Base-by-base conservation (phyloP, 2,113 vertebrate species). In the Thomomys bottae region DNA sequence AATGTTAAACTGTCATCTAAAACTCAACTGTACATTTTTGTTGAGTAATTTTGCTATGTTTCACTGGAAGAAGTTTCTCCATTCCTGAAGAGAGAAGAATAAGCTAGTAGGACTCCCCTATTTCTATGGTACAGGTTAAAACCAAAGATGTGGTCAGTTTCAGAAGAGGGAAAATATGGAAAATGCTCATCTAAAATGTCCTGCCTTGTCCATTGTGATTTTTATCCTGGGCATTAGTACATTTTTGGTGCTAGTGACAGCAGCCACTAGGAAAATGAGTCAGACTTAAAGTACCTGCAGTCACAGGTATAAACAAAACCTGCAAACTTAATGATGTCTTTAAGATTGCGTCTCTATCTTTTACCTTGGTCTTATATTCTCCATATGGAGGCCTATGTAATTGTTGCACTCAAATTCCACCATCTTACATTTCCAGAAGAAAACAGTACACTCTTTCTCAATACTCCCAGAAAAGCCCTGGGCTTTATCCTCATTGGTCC, bases 71-170 rank as follows among this genome's bases (percentile, higher is more conserved):
- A 94, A 78, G 38, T 80, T 30, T 40, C 24, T 34, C 8, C 4
- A 2, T 76, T 72, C 38, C 68, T 45, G 92, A 73, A 40, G 88
- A 34, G 36, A 72, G 8, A 8, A 66, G 36, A n/a, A 76, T 15
- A 80, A 88, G 59, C 18, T 42, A 23, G 8, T 64, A 45, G 28
- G 14, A 38, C 20, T 26, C 30, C 23, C 49, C 11, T 68, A 49
- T 57, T 80, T 92, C 61, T 12, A 8, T 17, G 40, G 54, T 9
- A 64, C 2, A 72, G 14, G 18, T 38, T 75, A 93, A 86, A 38
- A 64, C 68, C 61, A 78, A 59, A 82, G 73, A 89, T 93, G 21
- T 8, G 88, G 20, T 63, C 57, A 88, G 80, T 94, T 83, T 83
- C 26, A 77, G 76, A 85, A 87, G 28, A 78, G 24, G 26, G 45